Evolutionary conservation across 2,113 vertebrate genomes (phyloP).

Genomic region (Cisticola juncidis): DNA sequence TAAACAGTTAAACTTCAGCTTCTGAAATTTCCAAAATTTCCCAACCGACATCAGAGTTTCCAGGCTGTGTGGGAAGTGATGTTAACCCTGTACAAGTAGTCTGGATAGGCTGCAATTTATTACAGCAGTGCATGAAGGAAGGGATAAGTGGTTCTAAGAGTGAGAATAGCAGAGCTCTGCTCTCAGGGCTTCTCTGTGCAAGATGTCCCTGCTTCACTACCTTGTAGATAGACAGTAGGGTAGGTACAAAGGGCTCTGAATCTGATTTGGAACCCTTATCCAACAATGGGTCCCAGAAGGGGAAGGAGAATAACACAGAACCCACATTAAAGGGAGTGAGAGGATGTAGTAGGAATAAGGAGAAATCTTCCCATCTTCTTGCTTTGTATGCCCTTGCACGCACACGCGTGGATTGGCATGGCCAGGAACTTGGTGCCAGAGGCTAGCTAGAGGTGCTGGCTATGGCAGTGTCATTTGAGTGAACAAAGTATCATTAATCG

Average conservation of each 20-base stretch:
- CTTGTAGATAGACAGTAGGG: background rate
- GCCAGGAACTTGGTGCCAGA: background rate
- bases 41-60: background rate
- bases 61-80: background rate
- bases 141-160: background rate
- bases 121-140: fast-evolving
- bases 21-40: background rate
- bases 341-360: background rate
- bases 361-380: background rate
- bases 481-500: background rate
- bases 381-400: background rate
- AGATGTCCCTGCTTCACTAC: background rate
- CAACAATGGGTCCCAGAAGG: background rate
- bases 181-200: background rate
- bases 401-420: background rate
- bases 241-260: background rate
- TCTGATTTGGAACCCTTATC: background rate
- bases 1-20: background rate
- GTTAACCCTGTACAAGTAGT: background rate
- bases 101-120: background rate
- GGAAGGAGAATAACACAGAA: background rate
- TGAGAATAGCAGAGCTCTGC: background rate
- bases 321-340: background rate
- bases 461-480: background rate
- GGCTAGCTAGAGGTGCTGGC: background rate